phyloP scores from a whole-genome alignment of 2,113 vertebrate genomes.

The Pseudorectes ferrugineus region DNA sequence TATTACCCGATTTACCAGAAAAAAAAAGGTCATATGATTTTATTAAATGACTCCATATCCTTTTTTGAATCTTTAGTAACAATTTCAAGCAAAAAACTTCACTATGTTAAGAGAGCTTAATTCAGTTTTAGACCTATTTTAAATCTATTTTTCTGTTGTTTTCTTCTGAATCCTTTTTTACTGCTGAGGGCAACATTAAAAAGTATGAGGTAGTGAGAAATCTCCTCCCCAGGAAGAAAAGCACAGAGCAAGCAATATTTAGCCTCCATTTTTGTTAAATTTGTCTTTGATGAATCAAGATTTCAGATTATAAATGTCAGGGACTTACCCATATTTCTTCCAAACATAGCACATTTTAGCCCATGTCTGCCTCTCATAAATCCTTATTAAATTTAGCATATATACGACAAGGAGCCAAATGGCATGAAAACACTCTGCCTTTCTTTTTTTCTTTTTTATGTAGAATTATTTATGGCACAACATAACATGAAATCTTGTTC shows the following conservation, averaged over 20 bases:
- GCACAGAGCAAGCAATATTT: neutral
- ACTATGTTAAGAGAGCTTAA: neutral
- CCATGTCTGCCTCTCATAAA: neutral
- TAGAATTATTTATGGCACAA: neutral
- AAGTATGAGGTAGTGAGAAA: neutral
- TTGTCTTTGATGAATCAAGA: neutral
- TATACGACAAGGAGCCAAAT: neutral
- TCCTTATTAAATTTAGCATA: neutral
- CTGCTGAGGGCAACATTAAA: neutral
- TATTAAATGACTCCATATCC: neutral
- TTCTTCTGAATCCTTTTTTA: neutral
- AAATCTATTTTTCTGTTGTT: neutral
- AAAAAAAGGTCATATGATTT: neutral
- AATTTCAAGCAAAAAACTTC: neutral
- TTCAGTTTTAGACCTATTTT: neutral
- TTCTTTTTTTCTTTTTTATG: neutral
- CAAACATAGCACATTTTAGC: neutral
- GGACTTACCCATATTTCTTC: neutral
- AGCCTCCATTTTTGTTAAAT: neutral
- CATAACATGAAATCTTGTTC: neutral
- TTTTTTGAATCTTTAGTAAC: neutral
- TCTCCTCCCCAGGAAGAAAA: neutral
- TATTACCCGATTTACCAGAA: neutral
- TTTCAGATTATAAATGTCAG: neutral
- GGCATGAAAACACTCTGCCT: neutral